These are phyloP conservation scores for Anthoptus insignis DNA, from an alignment of 2,888 invertebrate genomes.

Conservation along the genomic window DNA sequence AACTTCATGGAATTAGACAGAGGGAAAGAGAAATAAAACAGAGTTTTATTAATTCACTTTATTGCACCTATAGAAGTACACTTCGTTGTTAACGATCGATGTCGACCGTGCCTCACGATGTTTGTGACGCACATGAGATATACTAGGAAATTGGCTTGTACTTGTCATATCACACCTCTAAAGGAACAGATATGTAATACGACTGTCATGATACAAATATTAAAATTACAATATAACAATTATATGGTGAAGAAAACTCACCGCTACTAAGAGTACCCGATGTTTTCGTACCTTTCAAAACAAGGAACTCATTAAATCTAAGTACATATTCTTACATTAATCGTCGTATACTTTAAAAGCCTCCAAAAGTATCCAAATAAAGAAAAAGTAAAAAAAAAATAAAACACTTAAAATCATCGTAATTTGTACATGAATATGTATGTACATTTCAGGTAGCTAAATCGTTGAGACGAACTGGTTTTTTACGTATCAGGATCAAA, in stretches of 20 bases:
- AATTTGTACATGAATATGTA: constrained; percentile 68
- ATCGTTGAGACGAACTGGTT: no score
- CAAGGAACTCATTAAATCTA: constrained; percentile 83
- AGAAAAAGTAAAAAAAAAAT: constrained; percentile 64
- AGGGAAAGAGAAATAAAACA: constrained; percentile 11
- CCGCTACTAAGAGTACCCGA: constrained; percentile 63
- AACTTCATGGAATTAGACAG: no score
- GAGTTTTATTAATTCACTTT: constrained; percentile 72
- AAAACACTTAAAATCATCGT: constrained; percentile 68
- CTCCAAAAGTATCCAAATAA: constrained; percentile 80
- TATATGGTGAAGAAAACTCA: constrained; percentile 21
- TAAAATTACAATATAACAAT: constrained; percentile 36
- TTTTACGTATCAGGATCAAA: constrained; percentile 21
- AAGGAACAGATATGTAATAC: constrained; percentile 20
- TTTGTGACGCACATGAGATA: constrained; percentile 22
- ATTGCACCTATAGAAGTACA: constrained; percentile 86
- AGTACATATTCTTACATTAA: constrained; percentile 84
- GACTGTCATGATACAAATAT: no score
- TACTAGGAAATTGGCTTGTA: constrained; percentile 22
- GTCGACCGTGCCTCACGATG: constrained; percentile 51
- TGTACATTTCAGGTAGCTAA: constrained; percentile 55
- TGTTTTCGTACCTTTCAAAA: constrained; percentile 58
- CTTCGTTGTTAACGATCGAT: constrained; percentile 79
- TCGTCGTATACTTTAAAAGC: constrained; percentile 85
- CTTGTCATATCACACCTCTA: constrained; percentile 7